phyloP scores from a whole-genome alignment of 2,888 invertebrate genomes.

The Lacanobia wlatinum region DNA sequence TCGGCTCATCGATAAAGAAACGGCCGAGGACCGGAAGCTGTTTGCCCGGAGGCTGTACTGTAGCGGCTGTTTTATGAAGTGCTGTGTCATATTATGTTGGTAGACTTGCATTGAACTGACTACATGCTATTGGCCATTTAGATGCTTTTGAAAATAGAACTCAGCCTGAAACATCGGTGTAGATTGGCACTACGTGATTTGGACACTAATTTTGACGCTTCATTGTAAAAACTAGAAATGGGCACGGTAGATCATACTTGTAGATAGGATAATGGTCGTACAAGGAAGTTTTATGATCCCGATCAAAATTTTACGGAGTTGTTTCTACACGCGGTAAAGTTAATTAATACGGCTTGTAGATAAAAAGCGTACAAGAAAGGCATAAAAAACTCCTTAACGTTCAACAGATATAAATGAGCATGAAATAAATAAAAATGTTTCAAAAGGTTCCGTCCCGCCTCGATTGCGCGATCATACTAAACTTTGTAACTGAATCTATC shows the following conservation, averaged over 20 bases:
- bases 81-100: constrained; percentile 37
- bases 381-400: constrained; percentile 27
- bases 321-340: not conserved
- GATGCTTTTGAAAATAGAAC: constrained; percentile 9
- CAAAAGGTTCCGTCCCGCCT: constrained; percentile 28
- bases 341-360: constrained; percentile 21
- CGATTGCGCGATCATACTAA: constrained; percentile 28
- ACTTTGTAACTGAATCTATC: constrained; percentile 33
- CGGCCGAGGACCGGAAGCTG: constrained; percentile 41
- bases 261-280: not conserved
- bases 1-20: constrained; percentile 33
- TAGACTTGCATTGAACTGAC: constrained; percentile 17
- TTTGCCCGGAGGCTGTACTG: constrained; percentile 54
- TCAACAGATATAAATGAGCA: constrained; percentile 33
- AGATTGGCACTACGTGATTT: not conserved
- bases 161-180: not conserved
- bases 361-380: constrained; percentile 20
- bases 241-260: not conserved
- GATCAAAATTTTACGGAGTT: not conserved
- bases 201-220: not conserved
- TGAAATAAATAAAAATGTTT: constrained; percentile 46
- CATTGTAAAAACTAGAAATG: not conserved
- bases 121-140: not conserved
- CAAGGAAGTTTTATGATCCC: not conserved
- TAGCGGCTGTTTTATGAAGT: constrained; percentile 37